phyloP scores from a whole-genome alignment of 2,797 vertebrate genomes.

The Hemitrygon akajei region DNA sequence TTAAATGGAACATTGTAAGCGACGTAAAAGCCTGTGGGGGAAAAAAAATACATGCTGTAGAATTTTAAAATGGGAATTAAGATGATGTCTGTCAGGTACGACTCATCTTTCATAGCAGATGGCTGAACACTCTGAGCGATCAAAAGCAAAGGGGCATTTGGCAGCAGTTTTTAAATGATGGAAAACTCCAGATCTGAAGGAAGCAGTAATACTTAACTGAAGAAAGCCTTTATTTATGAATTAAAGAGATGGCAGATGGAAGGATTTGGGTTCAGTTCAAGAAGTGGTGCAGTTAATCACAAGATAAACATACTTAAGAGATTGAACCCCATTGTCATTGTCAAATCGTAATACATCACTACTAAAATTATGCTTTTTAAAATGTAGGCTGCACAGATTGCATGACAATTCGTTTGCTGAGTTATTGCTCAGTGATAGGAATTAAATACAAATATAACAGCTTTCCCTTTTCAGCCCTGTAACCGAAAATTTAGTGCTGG shows the following conservation, averaged over 20 bases:
- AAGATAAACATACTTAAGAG: background rate
- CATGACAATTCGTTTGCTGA: background rate
- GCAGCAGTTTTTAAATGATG: background rate
- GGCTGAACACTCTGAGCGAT: conserved; percentile 1
- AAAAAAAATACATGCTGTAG: background rate
- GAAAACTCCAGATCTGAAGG: background rate
- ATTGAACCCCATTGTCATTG: background rate
- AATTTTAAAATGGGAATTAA: background rate
- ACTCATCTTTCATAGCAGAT: conserved; percentile 3
- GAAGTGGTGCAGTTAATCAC: background rate
- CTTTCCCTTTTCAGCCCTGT: background rate
- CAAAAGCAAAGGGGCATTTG: background rate
- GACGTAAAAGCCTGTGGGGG: background rate
- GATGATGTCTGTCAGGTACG: background rate
- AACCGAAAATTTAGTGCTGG: background rate
- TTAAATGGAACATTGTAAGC: background rate
- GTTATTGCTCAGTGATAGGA: background rate
- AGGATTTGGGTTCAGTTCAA: conserved; percentile 1
- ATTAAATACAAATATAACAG: background rate
- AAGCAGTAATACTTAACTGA: conserved; percentile 1
- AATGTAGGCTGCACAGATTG: no score
- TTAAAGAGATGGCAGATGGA: conserved; percentile 4
- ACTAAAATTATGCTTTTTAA: background rate
- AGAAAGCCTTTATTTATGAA: background rate
- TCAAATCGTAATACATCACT: background rate